Evolutionary conservation across 2,113 vertebrate species (phyloP).

Genomic region (Chloebia gouldiae): DNA sequence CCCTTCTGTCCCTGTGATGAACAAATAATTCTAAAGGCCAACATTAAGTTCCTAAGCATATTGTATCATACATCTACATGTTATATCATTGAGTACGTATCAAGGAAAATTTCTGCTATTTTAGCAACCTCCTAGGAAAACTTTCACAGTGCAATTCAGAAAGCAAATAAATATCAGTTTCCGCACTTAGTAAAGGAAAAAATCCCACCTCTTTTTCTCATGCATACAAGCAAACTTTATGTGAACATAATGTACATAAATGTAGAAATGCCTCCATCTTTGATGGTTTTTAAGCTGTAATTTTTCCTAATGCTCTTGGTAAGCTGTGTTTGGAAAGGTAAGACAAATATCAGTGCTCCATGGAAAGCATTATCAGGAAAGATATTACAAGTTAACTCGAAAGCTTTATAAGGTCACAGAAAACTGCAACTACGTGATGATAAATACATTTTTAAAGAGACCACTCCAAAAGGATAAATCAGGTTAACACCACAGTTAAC

Average conservation of each 20-base stretch:
- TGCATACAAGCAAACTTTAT: neutral
- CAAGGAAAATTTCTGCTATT: neutral
- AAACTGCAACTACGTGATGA: neutral
- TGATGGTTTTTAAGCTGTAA: neutral
- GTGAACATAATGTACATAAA: neutral
- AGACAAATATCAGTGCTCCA: neutral
- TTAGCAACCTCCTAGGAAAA: neutral
- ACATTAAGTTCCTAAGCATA: neutral
- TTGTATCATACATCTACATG: accelerated
- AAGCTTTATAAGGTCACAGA: neutral
- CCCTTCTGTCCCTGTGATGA: accelerated
- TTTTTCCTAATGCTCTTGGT: neutral
- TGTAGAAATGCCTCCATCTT: neutral
- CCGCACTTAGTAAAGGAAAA: neutral
- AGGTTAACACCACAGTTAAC: neutral
- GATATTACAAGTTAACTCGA: neutral
- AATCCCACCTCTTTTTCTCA: neutral
- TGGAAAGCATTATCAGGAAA: neutral
- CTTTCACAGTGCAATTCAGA: neutral
- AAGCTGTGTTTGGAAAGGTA: neutral
- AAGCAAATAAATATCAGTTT: neutral
- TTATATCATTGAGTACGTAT: neutral
- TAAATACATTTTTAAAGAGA: neutral
- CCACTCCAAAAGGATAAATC: neutral
- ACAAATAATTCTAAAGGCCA: neutral